A percentile compares a stretch with the other conserved stretches of the same genome.
Evolutionary conservation across 2,888 invertebrate genomes (phyloP).

Genomic region (Drosophila colorata): DNA sequence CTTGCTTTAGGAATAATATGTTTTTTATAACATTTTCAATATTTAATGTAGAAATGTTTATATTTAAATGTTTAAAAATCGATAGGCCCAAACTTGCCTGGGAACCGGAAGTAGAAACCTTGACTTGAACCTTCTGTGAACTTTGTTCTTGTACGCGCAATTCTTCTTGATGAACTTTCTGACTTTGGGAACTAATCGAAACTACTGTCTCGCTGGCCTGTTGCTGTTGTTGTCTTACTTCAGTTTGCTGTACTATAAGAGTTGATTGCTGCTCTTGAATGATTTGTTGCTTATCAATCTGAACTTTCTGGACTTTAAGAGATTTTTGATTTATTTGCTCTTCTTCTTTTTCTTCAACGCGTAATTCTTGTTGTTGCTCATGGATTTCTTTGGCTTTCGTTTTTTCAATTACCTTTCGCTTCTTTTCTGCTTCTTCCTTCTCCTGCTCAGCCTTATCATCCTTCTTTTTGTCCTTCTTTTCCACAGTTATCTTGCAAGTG

Average conservation of each 20-base stretch:
- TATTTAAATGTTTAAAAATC: too few species aligned
- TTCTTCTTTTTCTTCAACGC: slow-evolving; percentile 3
- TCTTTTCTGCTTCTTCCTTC: slow-evolving; percentile 85
- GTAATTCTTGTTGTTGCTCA: slow-evolving; percentile 3
- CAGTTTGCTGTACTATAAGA: slow-evolving; percentile 5
- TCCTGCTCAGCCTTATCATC: slow-evolving; percentile 86
- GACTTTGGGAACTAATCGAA: slow-evolving; percentile 15
- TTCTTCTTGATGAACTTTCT: slow-evolving; percentile 12
- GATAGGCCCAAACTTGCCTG: neutral
- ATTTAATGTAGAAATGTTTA: neutral
- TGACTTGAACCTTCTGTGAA: slow-evolving; percentile 13
- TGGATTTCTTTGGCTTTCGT: slow-evolving; percentile 10
- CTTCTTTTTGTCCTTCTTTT: slow-evolving; percentile 86
- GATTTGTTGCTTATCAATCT: slow-evolving; percentile 21
- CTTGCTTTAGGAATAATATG: slow-evolving; percentile 5
- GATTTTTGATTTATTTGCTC: slow-evolving; percentile 6
- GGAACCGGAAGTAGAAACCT: neutral
- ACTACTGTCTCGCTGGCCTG: slow-evolving; percentile 15
- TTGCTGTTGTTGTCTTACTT: slow-evolving; percentile 1
- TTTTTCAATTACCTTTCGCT: slow-evolving; percentile 84
- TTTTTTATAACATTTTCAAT: neutral
- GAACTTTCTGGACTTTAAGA: slow-evolving; percentile 22
- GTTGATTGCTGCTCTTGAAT: slow-evolving; percentile 21
- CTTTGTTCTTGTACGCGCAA: slow-evolving; percentile 19
- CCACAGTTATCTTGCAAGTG: slow-evolving; percentile 93